Evolutionary conservation across 64 coral and sea anemone species (phyloP).

Genomic region (Catalaphyllia jardinei): DNA sequence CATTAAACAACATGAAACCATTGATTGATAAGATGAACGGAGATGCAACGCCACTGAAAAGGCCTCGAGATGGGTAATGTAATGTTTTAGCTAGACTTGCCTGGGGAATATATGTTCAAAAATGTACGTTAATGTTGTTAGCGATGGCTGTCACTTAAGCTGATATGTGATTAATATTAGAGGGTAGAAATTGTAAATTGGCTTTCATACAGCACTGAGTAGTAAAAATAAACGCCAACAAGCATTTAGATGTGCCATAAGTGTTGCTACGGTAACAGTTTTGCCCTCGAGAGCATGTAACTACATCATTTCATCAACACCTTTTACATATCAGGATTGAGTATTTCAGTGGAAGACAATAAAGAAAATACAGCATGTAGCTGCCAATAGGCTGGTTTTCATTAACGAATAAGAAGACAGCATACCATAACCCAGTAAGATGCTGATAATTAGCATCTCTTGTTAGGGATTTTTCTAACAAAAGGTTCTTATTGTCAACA

Average conservation of each 20-base stretch:
- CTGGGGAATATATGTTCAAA: neutral
- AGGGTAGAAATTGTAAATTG: too few species aligned
- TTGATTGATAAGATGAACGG: slow-evolving; percentile 15
- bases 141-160: neutral
- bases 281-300: neutral
- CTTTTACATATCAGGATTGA: too few species aligned
- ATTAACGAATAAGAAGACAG: too few species aligned
- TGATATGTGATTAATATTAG: too few species aligned
- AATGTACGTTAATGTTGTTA: neutral
- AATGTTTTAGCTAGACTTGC: neutral
- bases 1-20: slow-evolving; percentile 38
- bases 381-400: too few species aligned
- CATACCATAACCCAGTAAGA: too few species aligned
- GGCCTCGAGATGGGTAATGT: neutral
- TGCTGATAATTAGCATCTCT: too few species aligned
- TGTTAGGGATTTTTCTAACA: too few species aligned
- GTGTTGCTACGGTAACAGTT: neutral
- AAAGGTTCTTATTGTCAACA: too few species aligned
- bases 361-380: too few species aligned
- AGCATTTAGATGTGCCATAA: neutral
- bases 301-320: neutral
- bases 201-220: too few species aligned
- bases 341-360: too few species aligned
- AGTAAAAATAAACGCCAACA: neutral
- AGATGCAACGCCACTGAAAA: slow-evolving; percentile 16